A percentile compares a stretch with the other conserved stretches of the same genome.
phyloP scores from a whole-genome alignment of 2,797 vertebrate species.

The Cirrhinus mrigala region DNA sequence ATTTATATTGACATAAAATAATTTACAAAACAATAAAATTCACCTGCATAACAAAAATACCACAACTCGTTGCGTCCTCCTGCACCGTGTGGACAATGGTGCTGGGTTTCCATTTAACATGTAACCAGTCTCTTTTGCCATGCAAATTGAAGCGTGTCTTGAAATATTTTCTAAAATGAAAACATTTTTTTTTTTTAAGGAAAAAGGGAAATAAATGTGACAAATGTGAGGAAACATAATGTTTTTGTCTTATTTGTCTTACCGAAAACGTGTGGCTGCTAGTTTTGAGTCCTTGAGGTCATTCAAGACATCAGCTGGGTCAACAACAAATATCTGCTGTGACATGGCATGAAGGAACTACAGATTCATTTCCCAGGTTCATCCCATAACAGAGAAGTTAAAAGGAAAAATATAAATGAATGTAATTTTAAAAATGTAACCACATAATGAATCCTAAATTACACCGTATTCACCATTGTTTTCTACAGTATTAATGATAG shows the following conservation, averaged over 20 bases:
- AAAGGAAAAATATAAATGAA: background rate
- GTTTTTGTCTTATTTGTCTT: background rate
- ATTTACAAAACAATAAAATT: background rate
- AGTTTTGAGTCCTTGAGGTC: background rate
- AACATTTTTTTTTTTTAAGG: background rate
- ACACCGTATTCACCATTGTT: background rate
- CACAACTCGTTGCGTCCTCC: constrained; percentile 5
- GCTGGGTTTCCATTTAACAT: background rate
- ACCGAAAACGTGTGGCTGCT: background rate
- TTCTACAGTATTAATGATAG: background rate
- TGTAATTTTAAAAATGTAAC: background rate
- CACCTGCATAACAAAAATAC: constrained; percentile 15
- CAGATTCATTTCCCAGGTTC: background rate
- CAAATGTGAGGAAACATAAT: background rate
- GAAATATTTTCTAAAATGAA: background rate
- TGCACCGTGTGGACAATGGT: constrained; percentile 14
- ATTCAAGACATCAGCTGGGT: background rate
- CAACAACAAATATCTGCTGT: constrained; percentile 1
- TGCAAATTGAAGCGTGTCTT: background rate
- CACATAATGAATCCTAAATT: background rate
- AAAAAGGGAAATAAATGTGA: background rate
- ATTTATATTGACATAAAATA: background rate
- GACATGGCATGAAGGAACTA: constrained; percentile 20
- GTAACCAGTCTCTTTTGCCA: background rate
- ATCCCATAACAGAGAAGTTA: background rate